These are phyloP conservation scores for Therioaphis trifolii DNA, from an alignment of 2,888 invertebrate species.

Conservation along the genomic window DNA sequence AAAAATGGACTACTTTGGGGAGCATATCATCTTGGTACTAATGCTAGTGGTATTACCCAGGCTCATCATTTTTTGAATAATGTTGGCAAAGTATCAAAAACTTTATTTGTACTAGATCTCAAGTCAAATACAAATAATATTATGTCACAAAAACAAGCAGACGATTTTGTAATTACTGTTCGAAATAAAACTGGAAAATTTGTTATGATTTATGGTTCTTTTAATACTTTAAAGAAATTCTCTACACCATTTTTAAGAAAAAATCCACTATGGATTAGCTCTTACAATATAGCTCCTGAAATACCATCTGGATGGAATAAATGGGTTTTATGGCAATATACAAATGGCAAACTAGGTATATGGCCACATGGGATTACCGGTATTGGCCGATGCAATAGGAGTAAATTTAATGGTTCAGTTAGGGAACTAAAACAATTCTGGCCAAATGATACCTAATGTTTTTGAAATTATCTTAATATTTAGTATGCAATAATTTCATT, in stretches of 20 bases:
- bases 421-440: constrained; percentile 44
- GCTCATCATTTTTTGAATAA: constrained; percentile 64
- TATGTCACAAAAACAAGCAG: constrained; percentile 60
- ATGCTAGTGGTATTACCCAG: constrained; percentile 59
- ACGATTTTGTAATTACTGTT: constrained; percentile 63
- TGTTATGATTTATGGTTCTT: constrained; percentile 64
- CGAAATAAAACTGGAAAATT: constrained; percentile 45
- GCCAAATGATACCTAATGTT: not conserved
- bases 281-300: constrained; percentile 14
- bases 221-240: constrained; percentile 59
- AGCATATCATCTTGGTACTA: constrained; percentile 64
- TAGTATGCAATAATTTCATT: too few species aligned
- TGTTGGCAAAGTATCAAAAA: constrained; percentile 59
- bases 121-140: constrained; percentile 59
- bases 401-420: constrained; percentile 62
- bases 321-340: constrained; percentile 65
- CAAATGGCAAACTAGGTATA: constrained; percentile 62
- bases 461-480: not conserved
- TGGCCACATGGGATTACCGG: constrained; percentile 63
- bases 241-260: constrained; percentile 54
- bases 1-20: constrained; percentile 64
- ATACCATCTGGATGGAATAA: constrained; percentile 62
- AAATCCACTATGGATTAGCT: constrained; percentile 64
- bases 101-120: constrained; percentile 64
- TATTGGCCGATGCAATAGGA: constrained; percentile 64